Evolutionary conservation across 2,888 invertebrate genomes (phyloP).

Genomic region (Chloroclysta siterata): DNA sequence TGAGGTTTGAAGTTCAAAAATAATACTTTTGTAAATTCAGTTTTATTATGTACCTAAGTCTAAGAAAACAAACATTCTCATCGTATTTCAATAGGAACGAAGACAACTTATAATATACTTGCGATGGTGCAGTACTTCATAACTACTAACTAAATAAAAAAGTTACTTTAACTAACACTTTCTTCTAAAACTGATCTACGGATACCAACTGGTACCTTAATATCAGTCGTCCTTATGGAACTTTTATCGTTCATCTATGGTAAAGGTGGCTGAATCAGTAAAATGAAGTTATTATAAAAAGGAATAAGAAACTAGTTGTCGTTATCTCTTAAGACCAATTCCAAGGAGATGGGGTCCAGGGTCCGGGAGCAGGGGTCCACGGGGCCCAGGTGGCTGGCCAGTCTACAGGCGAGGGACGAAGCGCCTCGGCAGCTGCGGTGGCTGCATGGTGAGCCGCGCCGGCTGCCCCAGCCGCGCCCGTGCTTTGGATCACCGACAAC

Average conservation of each 20-base stretch:
- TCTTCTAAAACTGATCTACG: too few relatives aligned
- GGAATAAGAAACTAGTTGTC: background rate
- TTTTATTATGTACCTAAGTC: too few relatives aligned
- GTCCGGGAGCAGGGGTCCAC: constrained; percentile 36
- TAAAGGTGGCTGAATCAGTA: too few relatives aligned
- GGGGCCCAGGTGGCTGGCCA: constrained; percentile 56
- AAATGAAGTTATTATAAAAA: too few relatives aligned
- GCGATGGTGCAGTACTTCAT: too few relatives aligned
- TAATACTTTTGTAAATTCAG: background rate
- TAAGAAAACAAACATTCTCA: background rate
- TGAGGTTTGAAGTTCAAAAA: background rate
- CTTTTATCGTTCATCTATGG: too few relatives aligned
- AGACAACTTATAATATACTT: background rate
- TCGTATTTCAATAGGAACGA: background rate
- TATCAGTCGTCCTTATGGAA: too few relatives aligned
- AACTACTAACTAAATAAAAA: too few relatives aligned
- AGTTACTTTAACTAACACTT: too few relatives aligned
- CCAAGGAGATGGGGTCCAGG: constrained; percentile 63
- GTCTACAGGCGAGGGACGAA: constrained; percentile 64
- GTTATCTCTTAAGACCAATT: constrained; percentile 58
- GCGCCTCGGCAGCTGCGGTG: constrained; percentile 85
- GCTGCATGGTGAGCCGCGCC: constrained; percentile 85
- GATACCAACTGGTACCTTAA: too few relatives aligned
- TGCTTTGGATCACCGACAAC: constrained; percentile 85
- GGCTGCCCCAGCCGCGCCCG: constrained; percentile 82